phyloP scores from a whole-genome alignment of 2,797 vertebrate genomes.

The Smutsia gigantea region DNA sequence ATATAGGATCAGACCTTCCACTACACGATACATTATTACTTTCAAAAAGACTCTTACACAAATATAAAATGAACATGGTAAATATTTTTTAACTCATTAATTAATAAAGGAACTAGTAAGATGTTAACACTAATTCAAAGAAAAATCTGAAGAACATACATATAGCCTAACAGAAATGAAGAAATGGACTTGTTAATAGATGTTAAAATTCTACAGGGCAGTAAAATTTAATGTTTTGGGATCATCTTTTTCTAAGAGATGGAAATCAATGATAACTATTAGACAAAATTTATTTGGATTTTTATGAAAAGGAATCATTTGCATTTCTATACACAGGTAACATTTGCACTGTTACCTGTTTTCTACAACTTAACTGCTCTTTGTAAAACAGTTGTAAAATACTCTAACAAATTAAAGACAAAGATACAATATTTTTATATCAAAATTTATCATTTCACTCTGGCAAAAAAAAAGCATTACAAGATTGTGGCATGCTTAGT shows the following conservation, averaged over 20 bases:
- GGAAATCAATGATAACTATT: not conserved
- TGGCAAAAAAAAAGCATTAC: not conserved
- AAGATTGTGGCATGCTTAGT: not conserved
- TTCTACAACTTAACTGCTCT: not conserved
- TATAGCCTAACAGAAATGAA: not conserved
- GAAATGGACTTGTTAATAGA: not conserved
- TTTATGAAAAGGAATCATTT: not conserved
- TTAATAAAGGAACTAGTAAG: not conserved
- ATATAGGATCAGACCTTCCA: not conserved
- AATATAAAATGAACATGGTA: conserved; percentile 13
- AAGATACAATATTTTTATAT: not conserved
- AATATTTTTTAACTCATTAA: not conserved
- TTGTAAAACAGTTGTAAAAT: not conserved
- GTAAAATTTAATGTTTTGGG: not conserved
- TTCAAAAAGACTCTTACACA: not conserved
- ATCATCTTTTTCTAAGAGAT: not conserved
- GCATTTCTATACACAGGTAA: not conserved
- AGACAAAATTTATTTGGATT: conserved; percentile 19
- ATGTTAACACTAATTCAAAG: not conserved
- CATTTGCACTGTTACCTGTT: not conserved
- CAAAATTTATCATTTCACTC: not conserved
- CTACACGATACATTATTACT: not conserved
- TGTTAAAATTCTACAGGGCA: not conserved
- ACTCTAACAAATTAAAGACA: not conserved
- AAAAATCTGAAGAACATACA: not conserved